A percentile compares a stretch with the other conserved stretches of the same genome.
phyloP scores from a whole-genome alignment of 2,797 vertebrate species.

The Propithecus deckenii region DNA sequence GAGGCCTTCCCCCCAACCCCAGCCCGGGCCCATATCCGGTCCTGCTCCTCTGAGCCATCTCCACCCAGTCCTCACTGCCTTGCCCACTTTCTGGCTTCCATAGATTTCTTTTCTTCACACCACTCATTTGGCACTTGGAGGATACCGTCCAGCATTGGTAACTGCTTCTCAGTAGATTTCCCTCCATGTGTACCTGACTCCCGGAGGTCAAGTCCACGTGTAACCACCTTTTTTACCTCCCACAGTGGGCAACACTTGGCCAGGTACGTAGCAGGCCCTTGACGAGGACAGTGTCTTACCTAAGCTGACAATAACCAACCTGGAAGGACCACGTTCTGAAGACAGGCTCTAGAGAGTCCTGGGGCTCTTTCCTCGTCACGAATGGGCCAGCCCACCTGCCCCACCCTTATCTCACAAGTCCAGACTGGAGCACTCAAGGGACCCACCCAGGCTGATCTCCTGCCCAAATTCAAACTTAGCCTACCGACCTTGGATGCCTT shows the following conservation, averaged over 20 bases:
- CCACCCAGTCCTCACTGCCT: background rate
- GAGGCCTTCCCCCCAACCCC: accelerated
- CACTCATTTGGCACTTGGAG: background rate
- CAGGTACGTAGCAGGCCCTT: background rate
- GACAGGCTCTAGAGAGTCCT: background rate
- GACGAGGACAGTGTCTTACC: background rate
- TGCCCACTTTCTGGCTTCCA: background rate
- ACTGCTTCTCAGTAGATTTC: background rate
- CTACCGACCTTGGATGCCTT: background rate
- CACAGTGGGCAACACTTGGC: background rate
- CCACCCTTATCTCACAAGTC: slow-evolving; percentile 51
- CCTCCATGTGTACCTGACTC: background rate
- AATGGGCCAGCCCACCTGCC: background rate
- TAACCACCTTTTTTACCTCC: background rate
- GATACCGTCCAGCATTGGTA: background rate
- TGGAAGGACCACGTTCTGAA: background rate
- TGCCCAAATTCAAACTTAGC: background rate
- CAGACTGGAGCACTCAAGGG: background rate
- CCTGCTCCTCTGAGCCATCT: background rate
- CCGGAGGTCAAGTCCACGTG: background rate
- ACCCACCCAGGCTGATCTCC: background rate
- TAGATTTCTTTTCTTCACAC: background rate
- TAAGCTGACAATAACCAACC: background rate
- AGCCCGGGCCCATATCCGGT: background rate
- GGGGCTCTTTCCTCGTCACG: background rate